These are phyloP conservation scores for Chlamydotis undulata DNA, from an alignment of 2,113 vertebrate species.

Conservation along the genomic window DNA sequence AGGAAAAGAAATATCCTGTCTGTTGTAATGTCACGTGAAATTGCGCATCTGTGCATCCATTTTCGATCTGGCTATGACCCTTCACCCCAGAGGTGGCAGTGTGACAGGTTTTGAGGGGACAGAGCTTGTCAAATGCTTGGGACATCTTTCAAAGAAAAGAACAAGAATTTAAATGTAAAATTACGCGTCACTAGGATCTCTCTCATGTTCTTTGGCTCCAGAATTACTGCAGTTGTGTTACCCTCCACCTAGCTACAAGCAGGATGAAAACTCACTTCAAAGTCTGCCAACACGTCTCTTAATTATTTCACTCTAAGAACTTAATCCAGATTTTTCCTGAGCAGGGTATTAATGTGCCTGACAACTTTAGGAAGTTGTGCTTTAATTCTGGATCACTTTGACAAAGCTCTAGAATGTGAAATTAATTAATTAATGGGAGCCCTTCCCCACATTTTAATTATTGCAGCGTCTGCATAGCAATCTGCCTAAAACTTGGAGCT, in stretches of 20 bases:
- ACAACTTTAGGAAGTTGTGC: not conserved
- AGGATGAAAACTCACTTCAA: not conserved
- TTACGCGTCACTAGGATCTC: not conserved
- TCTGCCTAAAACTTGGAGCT: not conserved
- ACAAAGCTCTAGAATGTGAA: not conserved
- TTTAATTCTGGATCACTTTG: not conserved
- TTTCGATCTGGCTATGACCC: not conserved
- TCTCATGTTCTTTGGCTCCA: not conserved
- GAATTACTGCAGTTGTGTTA: not conserved
- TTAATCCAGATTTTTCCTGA: not conserved
- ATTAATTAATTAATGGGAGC: not conserved
- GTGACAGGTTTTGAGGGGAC: not conserved
- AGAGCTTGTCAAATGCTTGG: not conserved
- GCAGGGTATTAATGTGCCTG: not conserved
- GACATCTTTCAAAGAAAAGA: not conserved
- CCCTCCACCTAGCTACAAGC: not conserved
- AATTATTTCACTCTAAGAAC: not conserved
- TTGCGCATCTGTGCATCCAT: too few species aligned
- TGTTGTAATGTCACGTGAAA: not conserved
- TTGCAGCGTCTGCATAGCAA: not conserved
- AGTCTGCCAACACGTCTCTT: not conserved
- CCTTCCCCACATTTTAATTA: not conserved
- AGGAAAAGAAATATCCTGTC: not conserved
- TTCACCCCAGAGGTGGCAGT: not conserved
- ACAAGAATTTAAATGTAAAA: not conserved